Base-by-base conservation (phyloP, 1,140 invertebrate species). In the Drosophila ficusphila region DNA sequence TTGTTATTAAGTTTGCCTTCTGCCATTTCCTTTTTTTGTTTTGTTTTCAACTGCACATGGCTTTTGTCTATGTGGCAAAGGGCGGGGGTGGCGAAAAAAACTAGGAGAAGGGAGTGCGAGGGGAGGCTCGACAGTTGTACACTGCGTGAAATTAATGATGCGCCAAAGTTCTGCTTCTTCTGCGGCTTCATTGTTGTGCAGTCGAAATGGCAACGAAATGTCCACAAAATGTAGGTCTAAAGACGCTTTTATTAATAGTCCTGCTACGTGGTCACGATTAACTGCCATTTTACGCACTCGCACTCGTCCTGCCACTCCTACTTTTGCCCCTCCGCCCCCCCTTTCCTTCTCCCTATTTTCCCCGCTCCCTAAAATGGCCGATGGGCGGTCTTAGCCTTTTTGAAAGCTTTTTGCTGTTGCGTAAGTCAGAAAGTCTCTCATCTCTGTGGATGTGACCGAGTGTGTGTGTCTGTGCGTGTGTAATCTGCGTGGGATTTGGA, bases 341-440 rank as follows among this genome's bases (percentile, higher is more conserved):
- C 7, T 16, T 11, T 14, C 2, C n/a, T 8, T n/a, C 48, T 1
- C 14, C 9, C 12, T 23, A 23, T n/a, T 23, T 12, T 25, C 12
- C 44, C 7, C 25, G 23, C 46, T 18, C 46, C 23, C 23, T 23
- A 9, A 34, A 23, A 47, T 34, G 53, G 53, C 34, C 52, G 25
- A 68, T 62, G 46, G 73, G 61, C 62, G 52, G 68, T 74, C 62
- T 86, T 76, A 76, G 82, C 76, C 76, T 76, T 86, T 76, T 74
- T 82, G 82, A 86, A 86, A 86, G 82, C 82, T 86, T 86, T 86
- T 86, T 86, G 77, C 82, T 88, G 82, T 86, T 86, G 82, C 82
- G 77, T 86, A 86, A 86, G 82, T 82, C 82, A 76, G 48, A 77
- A 77, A 88, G 81, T 77, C 82, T 74, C 68, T 47, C 34, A 36